Conservation (phyloP, 64 coral and sea anemone genomes). For the Montipora efflorescens region DNA sequence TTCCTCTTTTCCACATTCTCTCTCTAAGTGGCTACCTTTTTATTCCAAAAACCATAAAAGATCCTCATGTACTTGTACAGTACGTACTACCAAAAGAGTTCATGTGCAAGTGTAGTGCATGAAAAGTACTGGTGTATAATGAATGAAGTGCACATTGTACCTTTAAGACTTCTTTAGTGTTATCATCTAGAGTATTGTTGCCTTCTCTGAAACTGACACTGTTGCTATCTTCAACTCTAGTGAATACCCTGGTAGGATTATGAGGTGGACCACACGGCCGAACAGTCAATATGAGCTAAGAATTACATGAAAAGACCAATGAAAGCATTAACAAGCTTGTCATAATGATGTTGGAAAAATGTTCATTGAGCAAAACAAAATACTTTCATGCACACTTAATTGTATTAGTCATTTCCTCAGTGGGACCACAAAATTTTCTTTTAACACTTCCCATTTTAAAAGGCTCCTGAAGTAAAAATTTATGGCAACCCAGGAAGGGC, state of each 20-base stretch:
- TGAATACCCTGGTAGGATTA: conserved; percentile 17
- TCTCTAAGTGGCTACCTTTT: too few species aligned
- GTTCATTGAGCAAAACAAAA: not conserved
- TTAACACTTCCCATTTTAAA: too few species aligned
- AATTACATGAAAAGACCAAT: not conserved
- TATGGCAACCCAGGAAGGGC: too few species aligned
- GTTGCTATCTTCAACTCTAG: not conserved
- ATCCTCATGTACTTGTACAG: too few species aligned
- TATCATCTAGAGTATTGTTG: not conserved
- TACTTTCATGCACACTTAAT: not conserved
- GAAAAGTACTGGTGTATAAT: too few species aligned
- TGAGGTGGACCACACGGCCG: conserved; percentile 35
- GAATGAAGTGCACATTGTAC: not conserved
- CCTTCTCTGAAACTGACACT: not conserved
- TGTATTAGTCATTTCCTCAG: too few species aligned
- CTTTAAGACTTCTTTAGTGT: conserved; percentile 65
- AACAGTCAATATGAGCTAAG: conserved; percentile 54
- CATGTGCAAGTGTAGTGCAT: too few species aligned
- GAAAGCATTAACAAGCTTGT: not conserved
- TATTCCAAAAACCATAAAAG: too few species aligned
- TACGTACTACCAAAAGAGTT: too few species aligned
- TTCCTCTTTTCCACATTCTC: too few species aligned
- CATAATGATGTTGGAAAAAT: not conserved
- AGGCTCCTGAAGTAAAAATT: too few species aligned
- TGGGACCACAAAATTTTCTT: too few species aligned